Percentiles rank a stretch among this genome's conserved stretches.
These are phyloP conservation scores for Sebastes taczanowskii DNA, from an alignment of 2,797 vertebrate species.

Conservation along the genomic window DNA sequence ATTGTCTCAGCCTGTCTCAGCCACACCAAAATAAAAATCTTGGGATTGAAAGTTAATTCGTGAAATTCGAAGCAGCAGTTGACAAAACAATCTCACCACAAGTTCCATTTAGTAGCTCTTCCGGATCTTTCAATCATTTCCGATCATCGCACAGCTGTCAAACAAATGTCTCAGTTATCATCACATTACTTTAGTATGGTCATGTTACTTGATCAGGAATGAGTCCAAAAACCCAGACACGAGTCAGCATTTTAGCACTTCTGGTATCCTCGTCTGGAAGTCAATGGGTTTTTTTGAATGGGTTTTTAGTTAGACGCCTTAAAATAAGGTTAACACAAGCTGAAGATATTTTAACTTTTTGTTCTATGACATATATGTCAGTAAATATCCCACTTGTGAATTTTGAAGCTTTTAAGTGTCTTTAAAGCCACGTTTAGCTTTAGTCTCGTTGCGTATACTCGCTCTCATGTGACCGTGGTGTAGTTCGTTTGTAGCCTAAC, in stretches of 20 bases:
- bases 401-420: neutral
- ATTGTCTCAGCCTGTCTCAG: slow-evolving; percentile 10
- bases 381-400: neutral
- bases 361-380: no score
- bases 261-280: no score
- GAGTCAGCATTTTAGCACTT: no score
- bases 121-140: neutral
- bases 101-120: neutral
- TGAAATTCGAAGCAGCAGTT: neutral
- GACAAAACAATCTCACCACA: neutral
- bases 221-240: no score
- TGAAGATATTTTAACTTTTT: no score
- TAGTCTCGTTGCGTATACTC: neutral
- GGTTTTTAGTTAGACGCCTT: no score
- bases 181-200: neutral
- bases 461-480: neutral
- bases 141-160: neutral
- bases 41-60: neutral
- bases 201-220: neutral
- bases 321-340: no score
- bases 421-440: no score
- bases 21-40: neutral
- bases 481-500: neutral
- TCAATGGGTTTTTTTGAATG: no score
- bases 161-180: neutral